Evolutionary conservation across 2,113 vertebrate species (phyloP).

Genomic region (Edolisoma coerulescens): DNA sequence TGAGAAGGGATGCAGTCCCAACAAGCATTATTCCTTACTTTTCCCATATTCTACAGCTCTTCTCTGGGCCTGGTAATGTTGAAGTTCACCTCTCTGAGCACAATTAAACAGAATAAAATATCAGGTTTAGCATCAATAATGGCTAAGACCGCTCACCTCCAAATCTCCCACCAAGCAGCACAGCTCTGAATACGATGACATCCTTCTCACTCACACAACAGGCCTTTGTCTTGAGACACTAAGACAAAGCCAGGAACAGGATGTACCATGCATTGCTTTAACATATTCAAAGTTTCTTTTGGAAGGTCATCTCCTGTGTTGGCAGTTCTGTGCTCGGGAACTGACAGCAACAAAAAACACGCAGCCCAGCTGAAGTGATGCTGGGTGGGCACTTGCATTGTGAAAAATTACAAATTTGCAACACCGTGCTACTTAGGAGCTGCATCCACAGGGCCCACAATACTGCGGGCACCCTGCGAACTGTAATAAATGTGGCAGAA

Average conservation of each 20-base stretch:
- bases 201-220: neutral
- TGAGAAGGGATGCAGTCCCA: neutral
- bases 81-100: neutral
- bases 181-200: accelerated
- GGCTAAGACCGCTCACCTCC: neutral
- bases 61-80: neutral
- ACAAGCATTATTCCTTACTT: neutral
- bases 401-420: neutral
- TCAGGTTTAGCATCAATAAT: neutral
- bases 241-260: neutral
- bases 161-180: neutral
- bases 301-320: neutral
- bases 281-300: neutral
- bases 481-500: neutral
- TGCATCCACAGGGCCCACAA: neutral
- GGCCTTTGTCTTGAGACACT: neutral
- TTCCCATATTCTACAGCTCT: neutral
- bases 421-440: neutral
- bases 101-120: neutral
- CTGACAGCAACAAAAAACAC: neutral
- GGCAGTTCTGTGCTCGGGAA: neutral
- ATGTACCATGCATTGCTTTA: neutral
- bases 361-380: neutral
- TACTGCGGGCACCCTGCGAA: neutral
- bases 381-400: neutral